Evolutionary conservation across 2,888 invertebrate species (phyloP).

Genomic region (Pachymerium ferrugineum): DNA sequence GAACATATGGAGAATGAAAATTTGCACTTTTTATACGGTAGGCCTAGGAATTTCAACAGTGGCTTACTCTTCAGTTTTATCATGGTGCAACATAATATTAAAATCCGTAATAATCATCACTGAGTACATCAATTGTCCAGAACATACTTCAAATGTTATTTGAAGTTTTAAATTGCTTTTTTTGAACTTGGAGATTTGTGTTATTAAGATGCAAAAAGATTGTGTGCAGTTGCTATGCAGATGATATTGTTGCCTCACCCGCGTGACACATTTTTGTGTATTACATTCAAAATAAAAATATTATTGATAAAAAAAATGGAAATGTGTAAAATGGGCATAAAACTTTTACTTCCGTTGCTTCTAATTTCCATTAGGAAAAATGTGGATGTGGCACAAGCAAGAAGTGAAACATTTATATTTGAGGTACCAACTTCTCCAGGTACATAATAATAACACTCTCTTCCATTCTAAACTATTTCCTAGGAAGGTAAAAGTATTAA

Average conservation of each 20-base stretch:
- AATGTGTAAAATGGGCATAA: too few species aligned
- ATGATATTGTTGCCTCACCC: too few species aligned
- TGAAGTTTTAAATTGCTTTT: background rate
- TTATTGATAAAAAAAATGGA: too few species aligned
- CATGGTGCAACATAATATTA: background rate
- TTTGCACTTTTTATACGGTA: background rate
- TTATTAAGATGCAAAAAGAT: background rate
- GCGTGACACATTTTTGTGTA: too few species aligned
- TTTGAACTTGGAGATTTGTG: background rate
- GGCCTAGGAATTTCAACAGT: background rate
- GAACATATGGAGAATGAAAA: background rate
- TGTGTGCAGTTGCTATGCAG: background rate
- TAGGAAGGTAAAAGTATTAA: background rate
- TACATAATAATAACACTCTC: background rate
- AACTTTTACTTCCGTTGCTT: too few species aligned
- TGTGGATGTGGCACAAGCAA: too few species aligned
- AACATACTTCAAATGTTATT: background rate
- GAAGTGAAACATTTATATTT: background rate
- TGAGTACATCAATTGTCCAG: background rate
- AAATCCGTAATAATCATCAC: too few species aligned
- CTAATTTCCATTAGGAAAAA: too few species aligned
- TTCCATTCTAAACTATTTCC: background rate
- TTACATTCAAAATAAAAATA: too few species aligned
- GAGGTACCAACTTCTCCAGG: background rate
- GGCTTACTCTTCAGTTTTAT: conserved; percentile 22